Evolutionary conservation across 1,140 invertebrate genomes (phyloP).

Genomic region (Colletes gigas): DNA sequence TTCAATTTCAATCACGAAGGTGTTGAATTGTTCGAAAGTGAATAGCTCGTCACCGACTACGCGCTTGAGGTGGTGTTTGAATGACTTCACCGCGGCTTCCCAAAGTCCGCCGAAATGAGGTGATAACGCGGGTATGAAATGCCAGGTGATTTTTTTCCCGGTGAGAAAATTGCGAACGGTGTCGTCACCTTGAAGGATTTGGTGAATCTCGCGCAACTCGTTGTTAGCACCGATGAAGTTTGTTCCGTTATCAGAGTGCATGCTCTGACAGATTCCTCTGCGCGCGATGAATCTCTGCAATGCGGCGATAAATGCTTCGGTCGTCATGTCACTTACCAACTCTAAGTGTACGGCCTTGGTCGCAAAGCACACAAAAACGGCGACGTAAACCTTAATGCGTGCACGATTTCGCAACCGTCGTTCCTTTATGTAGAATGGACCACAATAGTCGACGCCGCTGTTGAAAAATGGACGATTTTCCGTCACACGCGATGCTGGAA

Average conservation of each 20-base stretch:
- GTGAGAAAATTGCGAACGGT: neutral
- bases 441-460: neutral
- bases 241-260: slow-evolving; percentile 8
- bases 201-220: neutral
- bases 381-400: neutral
- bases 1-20: no score
- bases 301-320: neutral
- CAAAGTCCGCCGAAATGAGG: neutral
- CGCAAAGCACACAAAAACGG: slow-evolving; percentile 2
- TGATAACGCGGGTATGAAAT: neutral
- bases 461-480: neutral
- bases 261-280: neutral
- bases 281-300: neutral
- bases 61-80: neutral
- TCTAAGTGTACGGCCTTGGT: slow-evolving; percentile 4
- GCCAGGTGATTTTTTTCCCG: neutral
- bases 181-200: neutral
- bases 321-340: neutral
- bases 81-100: neutral
- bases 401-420: neutral
- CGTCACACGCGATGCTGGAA: neutral
- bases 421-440: neutral
- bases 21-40: no score
- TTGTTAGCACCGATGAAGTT: neutral
- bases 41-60: neutral